Evolutionary conservation across 1,140 invertebrate species (phyloP).

Genomic region (Bradynema listronoti): DNA sequence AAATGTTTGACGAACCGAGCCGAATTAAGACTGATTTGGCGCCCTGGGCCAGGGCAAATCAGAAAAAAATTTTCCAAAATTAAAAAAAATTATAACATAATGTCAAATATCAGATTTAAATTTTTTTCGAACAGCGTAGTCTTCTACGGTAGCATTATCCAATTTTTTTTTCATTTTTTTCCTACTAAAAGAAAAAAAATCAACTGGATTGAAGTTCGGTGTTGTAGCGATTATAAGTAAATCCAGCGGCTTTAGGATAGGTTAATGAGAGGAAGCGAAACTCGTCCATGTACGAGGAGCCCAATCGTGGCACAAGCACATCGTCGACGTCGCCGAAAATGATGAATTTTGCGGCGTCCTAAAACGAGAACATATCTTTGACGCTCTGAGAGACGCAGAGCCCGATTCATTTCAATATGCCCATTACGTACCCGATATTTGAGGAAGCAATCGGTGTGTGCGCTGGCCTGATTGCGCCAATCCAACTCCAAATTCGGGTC

Average conservation of each 20-base stretch:
- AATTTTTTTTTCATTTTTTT: constrained; percentile 13
- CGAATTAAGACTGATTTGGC: too few species aligned
- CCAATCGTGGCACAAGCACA: constrained; percentile 41
- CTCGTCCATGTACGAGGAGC: constrained; percentile 37
- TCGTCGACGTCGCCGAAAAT: constrained; percentile 49
- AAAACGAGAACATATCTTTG: background rate
- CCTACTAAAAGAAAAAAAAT: constrained; percentile 10
- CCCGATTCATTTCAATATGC: background rate
- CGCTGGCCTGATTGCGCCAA: constrained; percentile 47
- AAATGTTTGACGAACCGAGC: too few species aligned
- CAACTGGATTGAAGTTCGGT: constrained; percentile 29
- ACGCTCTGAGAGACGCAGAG: background rate
- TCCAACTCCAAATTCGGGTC: constrained; percentile 49
- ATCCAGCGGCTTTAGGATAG: constrained; percentile 34
- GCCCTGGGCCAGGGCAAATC: too few species aligned
- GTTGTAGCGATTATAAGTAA: constrained; percentile 41
- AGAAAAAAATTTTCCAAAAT: too few species aligned
- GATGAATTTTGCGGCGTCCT: constrained; percentile 48
- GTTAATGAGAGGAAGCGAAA: constrained; percentile 24
- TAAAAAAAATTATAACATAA: too few species aligned
- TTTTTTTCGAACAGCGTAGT: too few species aligned
- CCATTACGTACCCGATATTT: constrained; percentile 44
- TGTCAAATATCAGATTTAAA: too few species aligned
- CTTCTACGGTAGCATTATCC: background rate
- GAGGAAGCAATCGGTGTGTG: constrained; percentile 50